Evolutionary conservation across 1,140 invertebrate genomes (phyloP), one percentile per base, ranked within the genome.

Genomic region (Drosophila baimaii): DNA sequence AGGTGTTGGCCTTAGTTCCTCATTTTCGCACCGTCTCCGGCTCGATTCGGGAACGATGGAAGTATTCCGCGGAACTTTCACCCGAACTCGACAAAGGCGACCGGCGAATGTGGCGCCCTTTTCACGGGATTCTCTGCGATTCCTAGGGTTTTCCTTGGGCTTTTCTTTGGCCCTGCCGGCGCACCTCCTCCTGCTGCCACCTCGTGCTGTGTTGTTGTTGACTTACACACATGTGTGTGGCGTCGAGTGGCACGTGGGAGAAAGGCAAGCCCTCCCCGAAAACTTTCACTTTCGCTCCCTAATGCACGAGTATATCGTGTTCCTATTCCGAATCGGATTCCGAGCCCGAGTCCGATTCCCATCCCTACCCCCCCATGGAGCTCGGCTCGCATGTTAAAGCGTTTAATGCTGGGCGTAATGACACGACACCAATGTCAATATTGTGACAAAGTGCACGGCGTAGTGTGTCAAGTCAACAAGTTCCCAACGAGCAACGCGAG

Each of bases 391-490:
- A 89, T 89, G 84, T 89, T 73, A 77, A 78, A 86, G 81, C 81
- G 64, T 86, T 88, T 89, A 88, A 88, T 89, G 70, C 56, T 74
- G 52, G 80, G 54, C 77, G 75, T 89, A 88, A 88, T 81, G 84
- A 88, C 84, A 88, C 83, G 84, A 88, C 84, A 88, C 84, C 84
- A 88, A 84, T 89, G 84, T 77, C 84, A 89, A 89, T 84, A 89
- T 81, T 77, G 71, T 64, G 74, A 73, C 49, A 75, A 83, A 88
- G 51, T 79, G 79, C 73, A 73, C 52, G 78, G 43, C 61, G 56
- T 57, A 70, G 57, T 77, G 57, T 89, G 80, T 89, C 80, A 89
- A 88, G 80, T 89, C 80, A 89, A 88, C 84, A 88, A 88, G 84
- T 89, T 83, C 66, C 62, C 59, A 66, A 47, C 52, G 13, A 17